A percentile compares a stretch with the other conserved stretches of the same genome.
Evolutionary conservation across 2,888 invertebrate genomes (phyloP).

Genomic region (Acanthopleura granulata): DNA sequence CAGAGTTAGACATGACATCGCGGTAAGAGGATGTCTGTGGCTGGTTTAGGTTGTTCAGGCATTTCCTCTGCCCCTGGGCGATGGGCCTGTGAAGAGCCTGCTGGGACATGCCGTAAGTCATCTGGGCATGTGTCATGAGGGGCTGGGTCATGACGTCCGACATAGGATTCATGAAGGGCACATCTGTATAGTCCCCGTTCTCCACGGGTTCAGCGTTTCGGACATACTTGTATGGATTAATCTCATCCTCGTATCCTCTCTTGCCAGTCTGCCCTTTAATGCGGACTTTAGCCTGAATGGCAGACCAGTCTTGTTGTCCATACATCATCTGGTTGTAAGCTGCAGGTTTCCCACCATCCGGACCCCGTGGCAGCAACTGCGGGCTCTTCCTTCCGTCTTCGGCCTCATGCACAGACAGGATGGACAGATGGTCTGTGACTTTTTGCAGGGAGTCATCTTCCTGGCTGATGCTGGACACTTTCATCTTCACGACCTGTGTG

Average conservation of each 20-base stretch:
- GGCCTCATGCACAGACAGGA: neutral
- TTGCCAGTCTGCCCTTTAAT: neutral
- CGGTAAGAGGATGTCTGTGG: too few species aligned
- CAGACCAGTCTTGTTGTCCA: neutral
- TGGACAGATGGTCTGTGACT: neutral
- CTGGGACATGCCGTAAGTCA: neutral
- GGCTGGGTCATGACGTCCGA: neutral
- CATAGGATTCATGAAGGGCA: neutral
- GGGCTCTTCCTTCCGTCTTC: neutral
- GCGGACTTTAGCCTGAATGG: neutral
- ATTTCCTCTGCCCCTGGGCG: neutral
- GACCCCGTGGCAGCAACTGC: neutral
- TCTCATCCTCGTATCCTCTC: neutral
- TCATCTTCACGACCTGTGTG: constrained; percentile 4
- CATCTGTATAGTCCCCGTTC: neutral
- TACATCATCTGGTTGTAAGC: neutral
- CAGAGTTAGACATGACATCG: neutral
- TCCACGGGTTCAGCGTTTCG: neutral
- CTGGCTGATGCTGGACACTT: neutral
- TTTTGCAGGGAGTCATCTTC: neutral
- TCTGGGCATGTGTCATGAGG: neutral
- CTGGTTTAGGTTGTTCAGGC: neutral
- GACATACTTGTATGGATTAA: neutral
- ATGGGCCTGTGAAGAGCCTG: neutral
- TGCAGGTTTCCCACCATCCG: neutral